Evolutionary conservation across 2,113 vertebrate genomes (phyloP), one percentile per base, ranked within the genome.

Genomic region (Limnothrissa miodon): DNA sequence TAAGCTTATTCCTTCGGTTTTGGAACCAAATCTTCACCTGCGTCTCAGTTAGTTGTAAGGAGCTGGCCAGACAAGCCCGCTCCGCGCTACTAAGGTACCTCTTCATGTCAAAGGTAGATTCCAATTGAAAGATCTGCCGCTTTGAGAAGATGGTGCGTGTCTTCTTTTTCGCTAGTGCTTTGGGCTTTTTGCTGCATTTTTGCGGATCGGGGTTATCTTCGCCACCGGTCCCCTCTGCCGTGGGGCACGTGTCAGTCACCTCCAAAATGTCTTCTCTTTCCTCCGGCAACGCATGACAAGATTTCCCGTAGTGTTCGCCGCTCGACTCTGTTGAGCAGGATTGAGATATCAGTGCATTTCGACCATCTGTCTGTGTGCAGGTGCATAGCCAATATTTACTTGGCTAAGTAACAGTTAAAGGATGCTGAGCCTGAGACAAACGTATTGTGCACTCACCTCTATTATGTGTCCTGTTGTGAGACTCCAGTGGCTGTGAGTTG

Each of bases 111-210:
- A 96, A 97, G 17, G 96, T 95, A 66, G 95, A 93, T 85, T 97
- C 96, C 88, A 96, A 92, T 85, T 95, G 96, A 78, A 96, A 95
- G 10, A 97, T 95, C 90, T 96, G 96, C 84, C 95, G 93, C 88
- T 96, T 96, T 83, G 96, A 96, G 90, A 96, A 97, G 87, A 96
- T 95, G 70, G 96, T 97, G 88, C 96, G 92, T 0, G 95, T 96
- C 89, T 96, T 96, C 90, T 96, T 97, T 90, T 94, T 96, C 59
- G 87, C 88, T 39, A 81, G 5, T 0, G 82, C 82, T 82, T 90
- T 90, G 86, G 45, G 80, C 84, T 92, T 93, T 78, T 90, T 82
- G 74, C 83, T 87, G 83, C 42, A 51, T 81, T 80, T 86, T 13
- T 86, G 89, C 46, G 82, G 88, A 5, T 87, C 80, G 3, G 84